Evolutionary conservation across 2,888 invertebrate species (phyloP).

Genomic region (Notodonta dromedarius): DNA sequence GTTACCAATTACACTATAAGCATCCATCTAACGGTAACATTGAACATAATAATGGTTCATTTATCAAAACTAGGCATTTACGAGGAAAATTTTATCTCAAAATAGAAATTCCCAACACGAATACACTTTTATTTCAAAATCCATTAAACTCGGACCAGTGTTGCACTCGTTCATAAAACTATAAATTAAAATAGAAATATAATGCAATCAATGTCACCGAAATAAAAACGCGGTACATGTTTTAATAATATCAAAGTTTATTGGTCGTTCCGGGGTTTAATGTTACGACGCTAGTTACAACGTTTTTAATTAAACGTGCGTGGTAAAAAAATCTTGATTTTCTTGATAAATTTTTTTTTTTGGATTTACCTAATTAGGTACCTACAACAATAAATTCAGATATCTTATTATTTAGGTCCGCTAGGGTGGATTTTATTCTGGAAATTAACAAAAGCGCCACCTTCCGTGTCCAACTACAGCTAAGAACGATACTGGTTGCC

Average conservation of each 20-base stretch:
- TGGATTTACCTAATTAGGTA: too few species aligned
- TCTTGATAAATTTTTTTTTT: background rate
- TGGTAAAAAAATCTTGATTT: background rate
- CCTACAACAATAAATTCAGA: too few species aligned
- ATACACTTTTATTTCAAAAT: slow-evolving; percentile 21
- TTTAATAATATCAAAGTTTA: slow-evolving; percentile 44
- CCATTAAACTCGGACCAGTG: slow-evolving; percentile 15
- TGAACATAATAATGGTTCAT: background rate
- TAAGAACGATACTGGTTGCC: too few species aligned
- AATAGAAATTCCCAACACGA: slow-evolving; percentile 9
- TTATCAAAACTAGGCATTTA: slow-evolving; percentile 15
- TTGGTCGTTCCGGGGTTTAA: slow-evolving; percentile 27
- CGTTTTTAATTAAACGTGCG: slow-evolving; percentile 30
- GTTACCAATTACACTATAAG: too few species aligned
- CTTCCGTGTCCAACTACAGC: too few species aligned
- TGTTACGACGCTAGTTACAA: slow-evolving; percentile 13
- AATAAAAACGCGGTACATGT: slow-evolving; percentile 38
- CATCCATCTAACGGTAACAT: background rate
- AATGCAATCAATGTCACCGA: slow-evolving; percentile 42
- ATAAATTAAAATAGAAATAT: slow-evolving; percentile 37
- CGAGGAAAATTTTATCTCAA: slow-evolving; percentile 19
- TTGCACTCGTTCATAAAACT: slow-evolving; percentile 25
- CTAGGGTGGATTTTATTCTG: too few species aligned
- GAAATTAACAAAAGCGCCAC: too few species aligned
- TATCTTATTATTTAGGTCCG: too few species aligned